Percentiles rank a stretch among this genome's conserved stretches.
phyloP scores from a whole-genome alignment of 2,113 vertebrate genomes.

The Nannobrachium achirus region DNA sequence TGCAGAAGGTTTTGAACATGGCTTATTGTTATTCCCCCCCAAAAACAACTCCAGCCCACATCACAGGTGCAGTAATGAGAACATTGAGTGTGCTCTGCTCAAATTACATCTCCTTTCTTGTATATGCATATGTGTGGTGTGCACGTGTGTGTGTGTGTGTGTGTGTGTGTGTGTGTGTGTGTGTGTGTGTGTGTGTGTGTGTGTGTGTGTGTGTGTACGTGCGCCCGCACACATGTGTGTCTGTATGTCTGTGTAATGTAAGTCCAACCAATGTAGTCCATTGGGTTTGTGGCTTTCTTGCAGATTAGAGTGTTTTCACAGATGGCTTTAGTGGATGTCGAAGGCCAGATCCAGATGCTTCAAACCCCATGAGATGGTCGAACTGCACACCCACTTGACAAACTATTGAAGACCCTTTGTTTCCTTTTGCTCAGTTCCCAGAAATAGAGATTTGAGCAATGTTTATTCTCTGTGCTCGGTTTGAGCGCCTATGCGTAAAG shows the following conservation, averaged over 20 bases:
- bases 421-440: conserved; percentile 26
- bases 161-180: conserved; percentile 8
- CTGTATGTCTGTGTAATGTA: not conserved
- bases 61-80: conserved; percentile 2
- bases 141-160: conserved; percentile 3
- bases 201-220: not conserved
- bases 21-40: conserved; percentile 4
- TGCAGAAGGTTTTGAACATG: not conserved
- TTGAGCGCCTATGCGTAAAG: conserved; percentile 1
- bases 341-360: conserved; percentile 62
- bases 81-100: conserved; percentile 16
- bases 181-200: not conserved
- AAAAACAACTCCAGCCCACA: conserved; percentile 11
- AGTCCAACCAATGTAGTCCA: not conserved
- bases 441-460: conserved; percentile 24
- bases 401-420: not conserved
- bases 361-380: conserved; percentile 44
- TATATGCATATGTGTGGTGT: not conserved
- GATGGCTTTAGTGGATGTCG: conserved; percentile 58
- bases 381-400: conserved; percentile 21
- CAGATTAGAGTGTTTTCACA: conserved; percentile 64
- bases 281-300: conserved; percentile 13
- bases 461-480: conserved; percentile 11
- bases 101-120: conserved; percentile 12
- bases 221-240: too few species aligned